Evolutionary conservation across 37 sponge, comb jelly and placozoan species (phyloP).

Genomic region (Oscarella lobularis): DNA sequence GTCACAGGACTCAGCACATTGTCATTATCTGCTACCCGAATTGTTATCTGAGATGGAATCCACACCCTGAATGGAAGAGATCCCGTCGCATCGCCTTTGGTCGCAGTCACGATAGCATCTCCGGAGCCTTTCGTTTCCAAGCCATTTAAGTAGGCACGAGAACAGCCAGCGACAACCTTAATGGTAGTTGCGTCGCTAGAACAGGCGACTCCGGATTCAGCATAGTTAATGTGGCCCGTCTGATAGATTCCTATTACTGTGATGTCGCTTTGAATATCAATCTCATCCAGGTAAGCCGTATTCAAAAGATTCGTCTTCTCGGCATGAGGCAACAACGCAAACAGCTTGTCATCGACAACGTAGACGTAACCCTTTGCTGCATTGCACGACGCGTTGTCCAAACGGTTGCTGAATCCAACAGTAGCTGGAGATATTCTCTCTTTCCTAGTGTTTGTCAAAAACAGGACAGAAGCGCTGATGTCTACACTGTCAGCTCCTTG

Average conservation of each 20-base stretch:
- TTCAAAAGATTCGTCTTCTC: background rate
- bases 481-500: background rate
- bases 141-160: background rate
- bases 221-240: background rate
- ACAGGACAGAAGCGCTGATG: background rate
- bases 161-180: background rate
- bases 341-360: background rate
- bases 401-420: background rate
- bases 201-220: background rate
- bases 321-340: background rate
- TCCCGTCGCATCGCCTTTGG: background rate
- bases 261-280: background rate
- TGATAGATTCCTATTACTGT: background rate
- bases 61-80: background rate
- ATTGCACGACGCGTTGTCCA: background rate
- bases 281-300: background rate
- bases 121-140: background rate
- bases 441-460: background rate
- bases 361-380: background rate
- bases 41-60: conserved; percentile 1
- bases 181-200: background rate
- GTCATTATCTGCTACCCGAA: background rate
- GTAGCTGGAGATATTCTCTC: background rate
- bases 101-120: background rate
- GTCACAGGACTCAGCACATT: background rate